phyloP scores from a whole-genome alignment of 2,888 invertebrate genomes.

The Auanema sp. region DNA sequence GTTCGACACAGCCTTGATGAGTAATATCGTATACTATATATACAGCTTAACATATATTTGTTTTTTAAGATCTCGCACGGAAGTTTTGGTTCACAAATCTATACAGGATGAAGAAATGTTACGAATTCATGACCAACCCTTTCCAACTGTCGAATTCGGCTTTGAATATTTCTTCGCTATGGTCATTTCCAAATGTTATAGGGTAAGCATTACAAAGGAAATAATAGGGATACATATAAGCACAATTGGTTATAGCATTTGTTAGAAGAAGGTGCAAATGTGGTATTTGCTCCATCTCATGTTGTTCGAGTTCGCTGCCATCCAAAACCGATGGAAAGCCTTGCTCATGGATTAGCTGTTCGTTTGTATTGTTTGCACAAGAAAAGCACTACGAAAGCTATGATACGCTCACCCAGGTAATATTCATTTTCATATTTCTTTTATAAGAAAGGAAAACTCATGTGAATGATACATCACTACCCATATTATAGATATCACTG shows the following conservation, averaged over 20 bases:
- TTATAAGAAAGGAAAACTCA: background rate
- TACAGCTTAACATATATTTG: background rate
- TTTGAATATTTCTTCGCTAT: slow-evolving; percentile 63
- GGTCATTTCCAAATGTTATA: slow-evolving; percentile 62
- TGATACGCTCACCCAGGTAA: slow-evolving; percentile 45
- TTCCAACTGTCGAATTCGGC: slow-evolving; percentile 62
- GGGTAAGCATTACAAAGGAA: slow-evolving; percentile 32
- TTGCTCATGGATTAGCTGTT: slow-evolving; percentile 53
- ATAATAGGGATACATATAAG: background rate
- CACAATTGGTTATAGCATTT: slow-evolving; percentile 54
- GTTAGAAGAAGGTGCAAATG: slow-evolving; percentile 57
- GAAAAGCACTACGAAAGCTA: slow-evolving; percentile 41
- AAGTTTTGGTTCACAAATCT: slow-evolving; percentile 45
- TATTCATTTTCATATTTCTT: background rate
- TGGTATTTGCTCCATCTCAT: slow-evolving; percentile 53
- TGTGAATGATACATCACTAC: background rate
- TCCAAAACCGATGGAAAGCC: slow-evolving; percentile 57
- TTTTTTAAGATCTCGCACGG: slow-evolving; percentile 35
- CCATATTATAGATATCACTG: slow-evolving; percentile 53
- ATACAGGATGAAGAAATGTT: slow-evolving; percentile 33
- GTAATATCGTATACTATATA: slow-evolving; percentile 31
- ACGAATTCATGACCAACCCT: slow-evolving; percentile 42
- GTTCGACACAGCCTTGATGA: slow-evolving; percentile 47
- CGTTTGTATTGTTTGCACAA: slow-evolving; percentile 47
- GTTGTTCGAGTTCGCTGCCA: slow-evolving; percentile 48